Percentiles rank a stretch among this genome's conserved stretches.
These are phyloP conservation scores for Pandion haliaetus DNA, from an alignment of 2,113 vertebrate genomes.

Conservation along the genomic window DNA sequence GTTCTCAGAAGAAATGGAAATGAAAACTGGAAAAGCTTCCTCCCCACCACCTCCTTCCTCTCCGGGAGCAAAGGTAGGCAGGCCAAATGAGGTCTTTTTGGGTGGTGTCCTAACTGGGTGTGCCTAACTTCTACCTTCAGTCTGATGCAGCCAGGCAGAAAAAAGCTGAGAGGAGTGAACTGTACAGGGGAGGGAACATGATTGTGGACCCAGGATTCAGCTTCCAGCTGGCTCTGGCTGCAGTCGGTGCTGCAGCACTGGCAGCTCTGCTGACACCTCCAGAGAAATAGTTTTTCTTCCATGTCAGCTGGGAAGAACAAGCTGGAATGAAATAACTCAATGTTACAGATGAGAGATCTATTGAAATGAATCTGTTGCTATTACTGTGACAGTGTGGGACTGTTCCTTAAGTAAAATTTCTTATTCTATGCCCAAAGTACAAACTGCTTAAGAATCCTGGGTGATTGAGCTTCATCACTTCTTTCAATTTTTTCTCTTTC, in stretches of 20 bases:
- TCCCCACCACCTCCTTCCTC: fast-evolving
- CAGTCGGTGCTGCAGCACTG: neutral
- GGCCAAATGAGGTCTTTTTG: neutral
- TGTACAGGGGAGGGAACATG: neutral
- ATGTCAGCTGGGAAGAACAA: neutral
- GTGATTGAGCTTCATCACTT: neutral
- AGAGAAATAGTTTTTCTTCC: neutral
- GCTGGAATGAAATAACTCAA: neutral
- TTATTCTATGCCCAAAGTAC: neutral
- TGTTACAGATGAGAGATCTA: neutral
- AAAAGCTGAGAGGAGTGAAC: neutral
- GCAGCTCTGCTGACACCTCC: neutral
- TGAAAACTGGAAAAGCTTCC: neutral
- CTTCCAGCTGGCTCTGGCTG: neutral
- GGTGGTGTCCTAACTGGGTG: neutral
- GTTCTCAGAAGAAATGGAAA: neutral
- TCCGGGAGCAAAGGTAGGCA: neutral
- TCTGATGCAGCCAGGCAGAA: neutral
- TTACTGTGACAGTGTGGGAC: neutral
- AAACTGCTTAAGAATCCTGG: neutral
- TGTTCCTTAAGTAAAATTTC: neutral
- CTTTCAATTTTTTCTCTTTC: neutral
- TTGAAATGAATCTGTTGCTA: neutral
- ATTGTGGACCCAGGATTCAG: neutral
- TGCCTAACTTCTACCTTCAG: neutral